Evolutionary conservation across 2,888 invertebrate species (phyloP).

Genomic region (Drosophila birchii): DNA sequence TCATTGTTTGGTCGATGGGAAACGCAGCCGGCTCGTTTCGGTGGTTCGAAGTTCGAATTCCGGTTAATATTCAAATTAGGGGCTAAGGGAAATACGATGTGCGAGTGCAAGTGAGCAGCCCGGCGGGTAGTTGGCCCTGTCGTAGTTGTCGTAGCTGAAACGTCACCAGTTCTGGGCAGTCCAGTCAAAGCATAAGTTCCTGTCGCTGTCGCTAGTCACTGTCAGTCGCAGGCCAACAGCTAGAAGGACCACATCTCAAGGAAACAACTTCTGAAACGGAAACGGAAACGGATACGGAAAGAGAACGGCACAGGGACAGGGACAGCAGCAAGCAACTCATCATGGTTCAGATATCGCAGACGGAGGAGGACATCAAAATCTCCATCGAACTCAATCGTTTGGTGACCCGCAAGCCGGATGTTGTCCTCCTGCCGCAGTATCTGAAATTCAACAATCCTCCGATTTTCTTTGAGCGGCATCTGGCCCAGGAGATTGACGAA

Average conservation of each 20-base stretch:
- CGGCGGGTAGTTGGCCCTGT: constrained; percentile 53
- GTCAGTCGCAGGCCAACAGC: constrained; percentile 33
- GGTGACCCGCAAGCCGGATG: constrained; percentile 82
- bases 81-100: constrained; percentile 53
- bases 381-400: constrained; percentile 82
- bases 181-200: constrained; percentile 45
- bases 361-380: constrained; percentile 84
- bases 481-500: constrained; percentile 83
- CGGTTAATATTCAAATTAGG: constrained; percentile 75
- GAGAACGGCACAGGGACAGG: background rate
- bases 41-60: constrained; percentile 57
- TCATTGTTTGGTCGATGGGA: constrained; percentile 74
- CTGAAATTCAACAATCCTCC: constrained; percentile 84
- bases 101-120: constrained; percentile 57
- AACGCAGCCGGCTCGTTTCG: constrained; percentile 50
- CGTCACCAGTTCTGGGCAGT: constrained; percentile 8
- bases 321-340: constrained; percentile 35
- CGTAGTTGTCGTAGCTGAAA: constrained; percentile 35
- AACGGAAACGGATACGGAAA: constrained; percentile 17
- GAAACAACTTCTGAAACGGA: constrained; percentile 9
- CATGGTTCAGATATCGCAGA: constrained; percentile 84
- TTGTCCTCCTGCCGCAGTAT: constrained; percentile 82
- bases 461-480: constrained; percentile 84
- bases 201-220: constrained; percentile 14
- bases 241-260: constrained; percentile 20